phyloP scores from a whole-genome alignment of 1,140 invertebrate species.

The Leptestheria dahalacensis region DNA sequence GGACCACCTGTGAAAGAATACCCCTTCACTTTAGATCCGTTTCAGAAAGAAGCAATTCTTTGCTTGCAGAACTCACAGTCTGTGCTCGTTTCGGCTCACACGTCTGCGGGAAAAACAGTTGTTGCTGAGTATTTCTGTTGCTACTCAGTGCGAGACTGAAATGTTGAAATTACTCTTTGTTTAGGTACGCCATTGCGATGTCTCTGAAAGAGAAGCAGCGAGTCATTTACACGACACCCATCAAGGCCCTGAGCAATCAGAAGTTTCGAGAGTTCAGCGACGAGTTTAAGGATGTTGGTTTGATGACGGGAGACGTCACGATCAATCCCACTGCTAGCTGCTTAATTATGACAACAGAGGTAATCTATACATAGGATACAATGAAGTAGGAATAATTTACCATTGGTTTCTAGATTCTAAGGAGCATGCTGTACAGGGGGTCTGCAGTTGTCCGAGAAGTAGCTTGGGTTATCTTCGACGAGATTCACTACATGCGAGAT shows the following conservation, averaged over 20 bases:
- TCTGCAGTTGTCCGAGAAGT: constrained; percentile 97
- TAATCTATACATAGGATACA: neutral
- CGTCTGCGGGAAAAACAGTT: constrained; percentile 97
- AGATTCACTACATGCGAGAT: constrained; percentile 99
- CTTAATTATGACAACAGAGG: constrained; percentile 98
- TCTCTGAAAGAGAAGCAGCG: constrained; percentile 57
- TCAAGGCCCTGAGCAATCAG: constrained; percentile 98
- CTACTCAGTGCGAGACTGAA: neutral
- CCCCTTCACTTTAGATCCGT: constrained; percentile 89
- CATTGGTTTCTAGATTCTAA: constrained; percentile 53
- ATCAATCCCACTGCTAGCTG: constrained; percentile 95
- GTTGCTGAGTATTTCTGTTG: constrained; percentile 89
- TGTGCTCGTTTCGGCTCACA: constrained; percentile 97
- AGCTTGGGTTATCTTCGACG: constrained; percentile 99
- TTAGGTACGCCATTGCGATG: constrained; percentile 50
- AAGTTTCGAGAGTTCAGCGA: constrained; percentile 97
- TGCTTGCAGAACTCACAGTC: constrained; percentile 97
- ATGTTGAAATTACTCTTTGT: constrained; percentile 16
- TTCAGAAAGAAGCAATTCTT: constrained; percentile 92
- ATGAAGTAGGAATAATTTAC: neutral
- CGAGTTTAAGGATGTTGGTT: constrained; percentile 93
- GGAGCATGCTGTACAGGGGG: constrained; percentile 97
- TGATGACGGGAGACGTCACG: constrained; percentile 97
- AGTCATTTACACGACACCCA: constrained; percentile 99
- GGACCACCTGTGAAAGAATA: constrained; percentile 78